Conservation (phyloP, 1,140 invertebrate genomes). For the Papilio polyxenes region DNA sequence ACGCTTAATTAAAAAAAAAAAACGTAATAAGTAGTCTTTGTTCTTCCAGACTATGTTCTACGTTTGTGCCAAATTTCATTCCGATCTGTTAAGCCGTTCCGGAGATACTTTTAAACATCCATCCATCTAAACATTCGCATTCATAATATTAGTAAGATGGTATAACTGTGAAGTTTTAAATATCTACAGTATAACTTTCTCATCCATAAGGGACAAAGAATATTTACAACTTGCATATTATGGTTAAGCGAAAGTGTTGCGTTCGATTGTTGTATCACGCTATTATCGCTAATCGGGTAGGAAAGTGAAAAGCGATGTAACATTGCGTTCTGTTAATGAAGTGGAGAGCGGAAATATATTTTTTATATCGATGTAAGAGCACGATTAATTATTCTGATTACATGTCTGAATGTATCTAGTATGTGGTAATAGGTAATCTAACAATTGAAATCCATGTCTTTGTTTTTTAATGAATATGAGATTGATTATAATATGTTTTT, state of each 20-base stretch:
- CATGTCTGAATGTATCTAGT: background rate
- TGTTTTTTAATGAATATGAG: too few species aligned
- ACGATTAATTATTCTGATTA: slow-evolving; percentile 13
- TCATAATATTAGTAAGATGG: background rate
- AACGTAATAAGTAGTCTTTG: too few species aligned
- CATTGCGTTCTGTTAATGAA: slow-evolving; percentile 20
- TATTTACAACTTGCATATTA: slow-evolving; percentile 22
- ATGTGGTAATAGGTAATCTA: too few species aligned
- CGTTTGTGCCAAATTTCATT: too few species aligned
- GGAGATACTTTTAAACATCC: too few species aligned
- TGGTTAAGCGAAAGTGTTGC: slow-evolving; percentile 19
- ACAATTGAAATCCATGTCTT: too few species aligned
- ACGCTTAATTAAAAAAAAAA: too few species aligned
- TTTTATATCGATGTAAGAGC: background rate
- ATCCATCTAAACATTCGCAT: too few species aligned
- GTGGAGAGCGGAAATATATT: slow-evolving; percentile 15
- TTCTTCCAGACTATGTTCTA: too few species aligned
- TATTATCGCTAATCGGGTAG: background rate
- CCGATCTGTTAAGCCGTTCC: too few species aligned
- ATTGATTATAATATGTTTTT: too few species aligned
- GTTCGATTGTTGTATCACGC: slow-evolving; percentile 33
- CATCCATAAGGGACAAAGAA: slow-evolving; percentile 24
- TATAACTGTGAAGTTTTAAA: background rate
- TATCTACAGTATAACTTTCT: slow-evolving; percentile 15
- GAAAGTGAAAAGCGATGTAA: slow-evolving; percentile 28